phyloP scores from a whole-genome alignment of 2,113 vertebrate genomes.

The Thamnaconus septentrionalis region DNA sequence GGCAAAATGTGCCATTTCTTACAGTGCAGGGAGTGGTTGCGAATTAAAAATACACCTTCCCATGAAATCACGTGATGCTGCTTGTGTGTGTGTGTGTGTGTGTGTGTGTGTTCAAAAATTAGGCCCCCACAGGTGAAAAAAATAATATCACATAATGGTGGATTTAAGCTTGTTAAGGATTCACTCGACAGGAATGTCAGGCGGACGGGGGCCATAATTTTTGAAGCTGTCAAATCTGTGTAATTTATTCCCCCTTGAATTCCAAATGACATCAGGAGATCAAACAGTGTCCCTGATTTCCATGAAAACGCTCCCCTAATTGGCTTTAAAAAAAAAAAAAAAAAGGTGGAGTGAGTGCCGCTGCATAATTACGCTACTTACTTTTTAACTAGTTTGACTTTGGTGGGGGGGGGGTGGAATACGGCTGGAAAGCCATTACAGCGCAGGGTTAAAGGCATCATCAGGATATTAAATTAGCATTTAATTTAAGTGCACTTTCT shows the following conservation, averaged over 20 bases:
- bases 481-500: conserved; percentile 38
- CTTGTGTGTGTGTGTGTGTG: too few relatives aligned
- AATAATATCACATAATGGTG: conserved; percentile 20
- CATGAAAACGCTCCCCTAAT: conserved; percentile 57
- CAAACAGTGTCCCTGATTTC: conserved; percentile 53
- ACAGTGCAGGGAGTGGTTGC: neutral
- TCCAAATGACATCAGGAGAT: conserved; percentile 57
- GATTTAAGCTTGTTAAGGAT: conserved; percentile 39
- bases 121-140: neutral
- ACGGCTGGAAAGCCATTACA: conserved; percentile 46
- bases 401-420: conserved; percentile 8
- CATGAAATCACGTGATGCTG: neutral
- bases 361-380: conserved; percentile 56
- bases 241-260: conserved; percentile 63
- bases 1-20: neutral
- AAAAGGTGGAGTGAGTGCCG: conserved; percentile 19
- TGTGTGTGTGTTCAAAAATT: neutral
- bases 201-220: conserved; percentile 39
- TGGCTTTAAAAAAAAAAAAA: conserved; percentile 46
- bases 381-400: conserved; percentile 49
- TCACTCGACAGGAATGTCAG: conserved; percentile 34
- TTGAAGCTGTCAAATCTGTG: conserved; percentile 41
- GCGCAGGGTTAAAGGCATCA: conserved; percentile 19
- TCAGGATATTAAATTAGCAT: conserved; percentile 47
- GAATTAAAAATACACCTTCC: neutral